Evolutionary conservation across 1,140 invertebrate genomes (phyloP).

Genomic region (Globodera rostochiensis): DNA sequence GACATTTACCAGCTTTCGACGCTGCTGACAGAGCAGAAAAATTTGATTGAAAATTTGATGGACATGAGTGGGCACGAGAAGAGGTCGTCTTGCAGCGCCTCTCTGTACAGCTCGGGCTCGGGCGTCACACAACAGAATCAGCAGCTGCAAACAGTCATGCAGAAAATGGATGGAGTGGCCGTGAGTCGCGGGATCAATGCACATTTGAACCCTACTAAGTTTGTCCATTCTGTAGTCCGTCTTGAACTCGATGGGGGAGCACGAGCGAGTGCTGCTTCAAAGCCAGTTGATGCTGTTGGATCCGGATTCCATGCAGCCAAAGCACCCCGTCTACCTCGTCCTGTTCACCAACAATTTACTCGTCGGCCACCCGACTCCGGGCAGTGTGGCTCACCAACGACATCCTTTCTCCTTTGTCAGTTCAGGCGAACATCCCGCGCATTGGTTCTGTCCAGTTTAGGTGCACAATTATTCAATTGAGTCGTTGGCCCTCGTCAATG

Average conservation of each 20-base stretch:
- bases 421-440: neutral
- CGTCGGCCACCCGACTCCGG: constrained; percentile 44
- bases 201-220: neutral
- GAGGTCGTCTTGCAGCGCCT: constrained; percentile 70
- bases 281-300: constrained; percentile 58
- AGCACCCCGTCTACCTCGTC: constrained; percentile 58
- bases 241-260: constrained; percentile 52
- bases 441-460: constrained; percentile 73
- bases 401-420: constrained; percentile 28
- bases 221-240: constrained; percentile 43
- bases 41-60: constrained; percentile 79
- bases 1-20: constrained; percentile 98
- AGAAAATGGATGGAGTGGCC: constrained; percentile 67
- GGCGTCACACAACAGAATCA: constrained; percentile 63
- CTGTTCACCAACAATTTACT: constrained; percentile 55
- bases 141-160: constrained; percentile 71
- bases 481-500: constrained; percentile 90
- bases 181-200: constrained; percentile 28
- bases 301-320: constrained; percentile 55
- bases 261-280: constrained; percentile 60
- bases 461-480: constrained; percentile 86
- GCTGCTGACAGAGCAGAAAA: constrained; percentile 88
- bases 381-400: constrained; percentile 10
- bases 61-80: constrained; percentile 68
- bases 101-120: constrained; percentile 67